Evolutionary conservation across 92 coral and sea anemone genomes (phyloP), one percentile per base, ranked within the genome.

Genomic region (Blastomussa wellsi): DNA sequence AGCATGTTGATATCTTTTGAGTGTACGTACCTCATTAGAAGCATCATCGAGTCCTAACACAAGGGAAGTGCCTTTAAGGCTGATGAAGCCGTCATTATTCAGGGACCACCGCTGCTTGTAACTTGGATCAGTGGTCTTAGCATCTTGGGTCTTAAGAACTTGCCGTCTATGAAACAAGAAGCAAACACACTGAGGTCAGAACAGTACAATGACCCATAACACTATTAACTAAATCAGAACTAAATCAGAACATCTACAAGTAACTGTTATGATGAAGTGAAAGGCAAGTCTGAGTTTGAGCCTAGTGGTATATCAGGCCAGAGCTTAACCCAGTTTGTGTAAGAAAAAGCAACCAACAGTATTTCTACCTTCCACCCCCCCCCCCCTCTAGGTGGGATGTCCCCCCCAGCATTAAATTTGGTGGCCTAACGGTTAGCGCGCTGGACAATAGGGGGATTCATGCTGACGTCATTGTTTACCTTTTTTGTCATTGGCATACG

Each of bases 41-140:
- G 92, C 86, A 32, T 94, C 94, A 20, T 79, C 64, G 60, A 94
- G 84, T 32, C 95, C 98, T 67, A 95, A 89, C 28, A 94, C 98
- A 16, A 95, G 83, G 19, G 93, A 71, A 17, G 91, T 88, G 72
- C 93, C 93, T 57, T 89, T 91, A 20, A 94, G 76, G 74, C 89
- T 79, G 53, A 95, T 90, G 68, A 94, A 95, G 33, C 94, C 98
- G 57, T 95, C 98, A 57, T 80, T 90, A 62, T 82, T 90, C 83
- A 90, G 87, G 2, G 70, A 72, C 98, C 98, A 95, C 74, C 80
- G 88, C 82, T 92, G 97, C 72, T 85, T 69, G 70, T 51, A 82
- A 89, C 89, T 65, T 0, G 95, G 93, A 80, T 94, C 93, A 16
- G 87, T 76, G 6, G 89, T 81, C 79, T 88, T 89, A 29, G 90